Conservation (phyloP, 1,140 invertebrate species). For the Macrotrachela quadricornifera region DNA sequence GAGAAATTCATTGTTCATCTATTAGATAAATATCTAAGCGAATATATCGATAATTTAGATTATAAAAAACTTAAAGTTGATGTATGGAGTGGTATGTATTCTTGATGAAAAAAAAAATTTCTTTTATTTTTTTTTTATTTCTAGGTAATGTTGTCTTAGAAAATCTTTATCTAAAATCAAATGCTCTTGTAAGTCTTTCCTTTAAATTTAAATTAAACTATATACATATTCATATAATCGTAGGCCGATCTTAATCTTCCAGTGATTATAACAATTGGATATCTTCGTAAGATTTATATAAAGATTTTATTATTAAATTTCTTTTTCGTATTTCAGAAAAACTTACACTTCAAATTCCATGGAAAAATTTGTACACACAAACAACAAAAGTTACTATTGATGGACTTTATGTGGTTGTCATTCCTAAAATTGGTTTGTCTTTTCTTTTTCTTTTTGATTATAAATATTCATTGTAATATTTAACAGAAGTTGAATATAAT, state of each 20-base stretch:
- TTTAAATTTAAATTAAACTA: too few species aligned
- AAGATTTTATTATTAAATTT: too few species aligned
- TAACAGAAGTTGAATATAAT: conserved; percentile 60
- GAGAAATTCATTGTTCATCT: conserved; percentile 71
- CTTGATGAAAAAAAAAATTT: background rate
- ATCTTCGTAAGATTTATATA: too few species aligned
- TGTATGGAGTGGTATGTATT: conserved; percentile 67
- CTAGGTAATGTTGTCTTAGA: conserved; percentile 79
- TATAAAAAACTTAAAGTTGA: conserved; percentile 73
- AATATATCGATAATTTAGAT: conserved; percentile 88
- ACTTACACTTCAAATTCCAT: conserved; percentile 84
- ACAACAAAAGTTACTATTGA: conserved; percentile 69
- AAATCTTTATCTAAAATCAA: conserved; percentile 68
- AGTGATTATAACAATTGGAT: too few species aligned
- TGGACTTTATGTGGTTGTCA: conserved; percentile 60
- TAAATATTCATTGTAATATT: conserved; percentile 9
- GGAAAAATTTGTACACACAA: conserved; percentile 83
- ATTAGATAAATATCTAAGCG: conserved; percentile 70
- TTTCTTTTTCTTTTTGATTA: background rate
- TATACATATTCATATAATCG: too few species aligned
- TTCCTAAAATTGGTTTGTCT: conserved; percentile 48
- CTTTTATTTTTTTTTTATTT: too few species aligned
- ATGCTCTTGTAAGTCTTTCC: conserved; percentile 41
- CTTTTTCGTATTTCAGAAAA: conserved; percentile 11
- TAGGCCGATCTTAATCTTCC: too few species aligned